Percentiles rank a stretch among this genome's conserved stretches.
Conservation (phyloP, 2,888 invertebrate species). For the Mythimna vitellina region DNA sequence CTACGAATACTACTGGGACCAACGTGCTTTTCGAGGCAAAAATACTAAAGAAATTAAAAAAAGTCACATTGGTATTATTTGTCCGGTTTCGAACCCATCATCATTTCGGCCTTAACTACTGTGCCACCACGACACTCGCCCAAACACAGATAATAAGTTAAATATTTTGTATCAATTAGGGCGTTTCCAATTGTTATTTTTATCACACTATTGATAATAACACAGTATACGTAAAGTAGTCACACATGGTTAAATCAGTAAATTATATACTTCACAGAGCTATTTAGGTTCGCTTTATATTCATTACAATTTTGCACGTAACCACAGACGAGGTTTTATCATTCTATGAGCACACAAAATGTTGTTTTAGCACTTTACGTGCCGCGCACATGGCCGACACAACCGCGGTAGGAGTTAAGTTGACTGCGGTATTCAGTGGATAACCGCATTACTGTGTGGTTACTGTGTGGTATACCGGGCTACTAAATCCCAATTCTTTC, state of each 20-base stretch:
- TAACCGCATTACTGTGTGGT: slow-evolving; percentile 18
- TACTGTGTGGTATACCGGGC: neutral
- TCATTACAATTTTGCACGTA: slow-evolving; percentile 19
- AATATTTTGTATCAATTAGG: neutral
- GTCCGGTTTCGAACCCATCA: too few species aligned
- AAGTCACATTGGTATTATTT: too few species aligned
- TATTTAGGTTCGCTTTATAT: slow-evolving; percentile 31
- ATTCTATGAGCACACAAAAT: slow-evolving; percentile 25
- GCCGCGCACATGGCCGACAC: neutral
- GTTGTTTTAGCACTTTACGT: neutral
- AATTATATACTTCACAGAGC: neutral
- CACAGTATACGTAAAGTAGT: too few species aligned
- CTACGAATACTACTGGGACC: too few species aligned
- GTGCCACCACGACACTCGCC: too few species aligned
- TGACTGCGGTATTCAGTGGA: neutral
- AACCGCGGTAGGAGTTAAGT: slow-evolving; percentile 7
- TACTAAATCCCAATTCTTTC: neutral
- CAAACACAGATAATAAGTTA: too few species aligned
- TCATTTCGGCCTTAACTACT: too few species aligned
- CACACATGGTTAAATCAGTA: slow-evolving; percentile 7
- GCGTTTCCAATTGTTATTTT: neutral
- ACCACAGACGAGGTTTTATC: slow-evolving; percentile 7
- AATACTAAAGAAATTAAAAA: too few species aligned
- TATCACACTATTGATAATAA: neutral
- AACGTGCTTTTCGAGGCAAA: too few species aligned